Evolutionary conservation across 2,113 vertebrate genomes (phyloP).

Genomic region (Gymnogyps californianus): DNA sequence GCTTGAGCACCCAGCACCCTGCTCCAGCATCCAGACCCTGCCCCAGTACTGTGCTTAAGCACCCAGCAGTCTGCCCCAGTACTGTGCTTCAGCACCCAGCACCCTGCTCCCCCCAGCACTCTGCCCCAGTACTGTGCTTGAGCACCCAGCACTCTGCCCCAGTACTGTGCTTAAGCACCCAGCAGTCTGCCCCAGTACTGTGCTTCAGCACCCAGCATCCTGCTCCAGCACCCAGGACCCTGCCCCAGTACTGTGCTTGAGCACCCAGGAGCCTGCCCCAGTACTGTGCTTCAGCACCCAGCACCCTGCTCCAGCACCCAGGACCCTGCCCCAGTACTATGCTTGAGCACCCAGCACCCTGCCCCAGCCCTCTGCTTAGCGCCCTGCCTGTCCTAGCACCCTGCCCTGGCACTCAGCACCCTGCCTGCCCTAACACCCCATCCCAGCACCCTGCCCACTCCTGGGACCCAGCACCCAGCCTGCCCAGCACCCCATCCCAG

Average conservation of each 20-base stretch:
- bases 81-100: not conserved
- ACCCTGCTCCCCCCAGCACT: not conserved
- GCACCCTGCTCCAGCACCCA: not conserved
- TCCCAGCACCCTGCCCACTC: not conserved
- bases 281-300: too few relatives aligned
- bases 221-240: not conserved
- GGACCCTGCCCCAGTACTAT: not conserved
- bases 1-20: not conserved
- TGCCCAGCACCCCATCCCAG: not conserved
- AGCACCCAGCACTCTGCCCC: not conserved
- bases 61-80: too few relatives aligned
- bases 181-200: not conserved
- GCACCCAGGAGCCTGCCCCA: not conserved
- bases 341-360: not conserved
- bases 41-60: too few relatives aligned
- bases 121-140: not conserved
- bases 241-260: fast-evolving
- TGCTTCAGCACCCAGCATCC: not conserved
- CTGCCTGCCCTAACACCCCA: too few relatives aligned
- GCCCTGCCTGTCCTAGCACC: not conserved
- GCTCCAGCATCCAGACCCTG: too few relatives aligned
- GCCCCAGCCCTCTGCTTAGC: too few relatives aligned
- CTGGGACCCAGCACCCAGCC: not conserved
- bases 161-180: too few relatives aligned
- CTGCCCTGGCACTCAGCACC: not conserved